A percentile compares a stretch with the other conserved stretches of the same genome.
Evolutionary conservation across 2,888 invertebrate genomes (phyloP).

Genomic region (Ectropis crepuscularia): DNA sequence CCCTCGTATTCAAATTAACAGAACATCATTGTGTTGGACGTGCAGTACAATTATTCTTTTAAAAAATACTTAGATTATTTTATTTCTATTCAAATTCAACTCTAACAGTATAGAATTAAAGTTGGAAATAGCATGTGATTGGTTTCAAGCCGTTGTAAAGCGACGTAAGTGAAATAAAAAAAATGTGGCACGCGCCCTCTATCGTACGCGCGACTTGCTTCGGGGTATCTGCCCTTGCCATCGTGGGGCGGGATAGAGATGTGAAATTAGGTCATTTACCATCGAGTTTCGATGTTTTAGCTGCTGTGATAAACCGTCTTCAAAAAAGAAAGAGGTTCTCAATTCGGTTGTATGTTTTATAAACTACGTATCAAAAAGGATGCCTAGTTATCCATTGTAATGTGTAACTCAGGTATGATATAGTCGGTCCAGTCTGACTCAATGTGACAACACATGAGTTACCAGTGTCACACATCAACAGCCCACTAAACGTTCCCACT

Average conservation of each 20-base stretch:
- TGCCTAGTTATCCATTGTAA: no score
- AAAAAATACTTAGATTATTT: constrained; percentile 46
- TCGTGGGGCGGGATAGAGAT: constrained; percentile 69
- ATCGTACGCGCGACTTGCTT: constrained; percentile 62
- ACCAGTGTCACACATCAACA: no score
- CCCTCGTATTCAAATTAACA: constrained; percentile 82
- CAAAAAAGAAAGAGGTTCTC: no score
- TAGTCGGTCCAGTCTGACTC: no score
- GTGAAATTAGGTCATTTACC: constrained; percentile 23
- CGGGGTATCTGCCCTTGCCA: constrained; percentile 76
- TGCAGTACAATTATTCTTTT: constrained; percentile 32
- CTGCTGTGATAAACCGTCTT: no score
- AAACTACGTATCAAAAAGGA: no score
- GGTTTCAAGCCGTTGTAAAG: constrained; percentile 55
- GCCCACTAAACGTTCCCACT: no score
- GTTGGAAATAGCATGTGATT: constrained; percentile 40
- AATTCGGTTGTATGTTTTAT: no score
- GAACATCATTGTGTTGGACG: constrained; percentile 66
- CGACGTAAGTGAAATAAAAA: constrained; percentile 75
- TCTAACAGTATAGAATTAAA: constrained; percentile 11
- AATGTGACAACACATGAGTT: no score
- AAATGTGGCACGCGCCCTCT: constrained; percentile 79
- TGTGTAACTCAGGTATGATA: no score
- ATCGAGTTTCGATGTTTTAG: constrained; percentile 3
- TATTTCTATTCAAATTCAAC: background rate